These are phyloP conservation scores for Hemiscyllium ocellatum DNA, from an alignment of 2,113 vertebrate species.

Conservation along the genomic window DNA sequence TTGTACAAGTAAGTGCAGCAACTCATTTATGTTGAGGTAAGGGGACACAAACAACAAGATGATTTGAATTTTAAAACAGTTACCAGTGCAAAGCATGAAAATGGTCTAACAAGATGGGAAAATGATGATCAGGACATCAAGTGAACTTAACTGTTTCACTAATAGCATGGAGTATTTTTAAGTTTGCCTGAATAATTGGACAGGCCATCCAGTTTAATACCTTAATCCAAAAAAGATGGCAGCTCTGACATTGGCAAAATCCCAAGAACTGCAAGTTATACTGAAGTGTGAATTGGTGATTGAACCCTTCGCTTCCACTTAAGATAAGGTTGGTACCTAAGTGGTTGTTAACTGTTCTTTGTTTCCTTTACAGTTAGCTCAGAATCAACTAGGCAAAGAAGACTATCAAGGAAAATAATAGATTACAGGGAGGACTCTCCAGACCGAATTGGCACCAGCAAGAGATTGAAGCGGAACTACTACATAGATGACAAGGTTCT, in stretches of 20 bases:
- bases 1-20: not conserved
- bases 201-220: not conserved
- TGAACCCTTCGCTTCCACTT: not conserved
- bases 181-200: not conserved
- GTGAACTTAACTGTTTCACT: not conserved
- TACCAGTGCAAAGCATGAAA: not conserved
- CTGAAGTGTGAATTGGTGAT: not conserved
- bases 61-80: not conserved
- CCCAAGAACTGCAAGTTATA: not conserved
- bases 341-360: not conserved
- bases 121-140: not conserved
- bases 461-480: slow-evolving; percentile 46
- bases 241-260: not conserved
- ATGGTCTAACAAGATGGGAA: not conserved
- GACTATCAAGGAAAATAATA: slow-evolving; percentile 41
- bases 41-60: not conserved
- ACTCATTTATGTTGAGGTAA: not conserved
- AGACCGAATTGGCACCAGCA: slow-evolving; percentile 42
- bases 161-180: not conserved
- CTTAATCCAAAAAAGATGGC: not conserved
- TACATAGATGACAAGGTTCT: slow-evolving; percentile 46
- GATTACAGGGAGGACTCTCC: slow-evolving; percentile 37
- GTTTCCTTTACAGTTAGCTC: slow-evolving; percentile 44
- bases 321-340: not conserved
- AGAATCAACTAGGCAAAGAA: slow-evolving; percentile 42